These are phyloP conservation scores for Manduca sexta DNA, from an alignment of 1,140 invertebrate genomes.

Conservation along the genomic window DNA sequence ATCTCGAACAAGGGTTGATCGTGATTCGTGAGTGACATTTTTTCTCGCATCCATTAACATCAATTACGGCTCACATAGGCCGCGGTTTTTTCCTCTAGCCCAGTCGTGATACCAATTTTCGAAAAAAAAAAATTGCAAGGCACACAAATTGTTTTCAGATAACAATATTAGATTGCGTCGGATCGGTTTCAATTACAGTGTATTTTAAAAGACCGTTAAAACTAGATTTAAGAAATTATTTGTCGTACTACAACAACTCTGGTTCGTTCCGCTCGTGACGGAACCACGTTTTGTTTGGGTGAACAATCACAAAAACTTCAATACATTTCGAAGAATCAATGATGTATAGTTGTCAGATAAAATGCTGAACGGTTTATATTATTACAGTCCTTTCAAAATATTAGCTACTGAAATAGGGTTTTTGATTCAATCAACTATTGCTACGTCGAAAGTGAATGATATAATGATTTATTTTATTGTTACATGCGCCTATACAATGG, in stretches of 20 bases:
- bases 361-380: slow-evolving; percentile 5
- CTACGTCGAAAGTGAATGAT: background rate
- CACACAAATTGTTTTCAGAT: background rate
- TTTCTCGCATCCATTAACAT: too few relatives aligned
- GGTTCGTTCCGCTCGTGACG: slow-evolving; percentile 10
- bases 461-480: background rate
- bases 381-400: slow-evolving; percentile 3
- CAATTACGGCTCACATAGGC: too few relatives aligned
- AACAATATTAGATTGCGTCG: slow-evolving; percentile 1
- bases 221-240: slow-evolving; percentile 4
- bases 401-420: slow-evolving; percentile 13
- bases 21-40: too few relatives aligned
- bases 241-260: background rate
- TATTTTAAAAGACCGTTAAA: slow-evolving; percentile 6
- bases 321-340: slow-evolving; percentile 10
- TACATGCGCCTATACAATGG: slow-evolving; percentile 4
- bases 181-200: slow-evolving; percentile 1
- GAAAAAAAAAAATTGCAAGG: too few relatives aligned
- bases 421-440: slow-evolving; percentile 4
- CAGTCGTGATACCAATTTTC: too few relatives aligned
- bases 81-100: too few relatives aligned
- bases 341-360: slow-evolving; percentile 8
- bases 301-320: slow-evolving; percentile 14
- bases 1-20: too few relatives aligned
- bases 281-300: slow-evolving; percentile 14